phyloP scores from a whole-genome alignment of 2,888 invertebrate species.

The Plebejus anna region DNA sequence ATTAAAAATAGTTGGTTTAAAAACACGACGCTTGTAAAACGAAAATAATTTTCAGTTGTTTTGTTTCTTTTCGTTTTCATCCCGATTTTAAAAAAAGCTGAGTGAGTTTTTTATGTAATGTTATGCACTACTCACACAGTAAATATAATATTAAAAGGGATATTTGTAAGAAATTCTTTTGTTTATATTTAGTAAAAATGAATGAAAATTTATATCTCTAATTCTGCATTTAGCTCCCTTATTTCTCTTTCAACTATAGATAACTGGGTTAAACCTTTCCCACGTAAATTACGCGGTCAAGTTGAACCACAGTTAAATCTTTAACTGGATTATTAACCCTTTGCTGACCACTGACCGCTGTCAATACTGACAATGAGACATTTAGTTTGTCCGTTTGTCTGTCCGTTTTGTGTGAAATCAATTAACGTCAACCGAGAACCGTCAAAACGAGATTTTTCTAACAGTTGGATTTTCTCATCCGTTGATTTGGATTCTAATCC shows the following conservation, averaged over 20 bases:
- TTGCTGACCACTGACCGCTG: constrained; percentile 36
- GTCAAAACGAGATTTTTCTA: not conserved
- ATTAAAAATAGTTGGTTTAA: too few relatives aligned
- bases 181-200: too few relatives aligned
- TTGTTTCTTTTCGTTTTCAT: too few relatives aligned
- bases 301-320: constrained; percentile 22
- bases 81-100: too few relatives aligned
- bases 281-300: constrained; percentile 13
- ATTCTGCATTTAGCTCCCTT: not conserved
- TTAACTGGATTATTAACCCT: constrained; percentile 35
- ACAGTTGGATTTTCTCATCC: not conserved
- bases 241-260: not conserved
- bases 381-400: constrained; percentile 15
- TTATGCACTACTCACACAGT: too few relatives aligned
- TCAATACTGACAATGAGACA: constrained; percentile 26
- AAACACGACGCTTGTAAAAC: too few relatives aligned
- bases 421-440: not conserved
- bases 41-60: too few relatives aligned
- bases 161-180: too few relatives aligned
- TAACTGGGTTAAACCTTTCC: constrained; percentile 10
- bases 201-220: too few relatives aligned
- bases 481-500: not conserved
- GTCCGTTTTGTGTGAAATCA: constrained; percentile 10
- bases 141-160: too few relatives aligned
- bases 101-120: too few relatives aligned